Percentiles rank a stretch among this genome's conserved stretches.
These are phyloP conservation scores for Zaprionus capensis DNA, from an alignment of 1,140 invertebrate genomes.

Conservation along the genomic window DNA sequence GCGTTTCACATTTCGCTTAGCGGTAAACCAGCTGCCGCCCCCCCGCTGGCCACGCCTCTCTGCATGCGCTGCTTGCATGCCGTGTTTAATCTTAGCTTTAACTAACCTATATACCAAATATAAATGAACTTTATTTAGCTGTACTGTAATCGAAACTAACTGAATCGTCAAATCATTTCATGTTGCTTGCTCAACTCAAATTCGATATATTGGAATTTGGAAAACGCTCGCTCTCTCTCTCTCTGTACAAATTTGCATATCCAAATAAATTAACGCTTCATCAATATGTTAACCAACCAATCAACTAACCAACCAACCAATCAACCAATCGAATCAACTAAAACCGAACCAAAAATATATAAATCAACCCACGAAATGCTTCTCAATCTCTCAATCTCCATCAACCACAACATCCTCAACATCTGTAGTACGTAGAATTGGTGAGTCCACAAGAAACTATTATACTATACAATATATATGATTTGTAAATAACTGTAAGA, in stretches of 20 bases:
- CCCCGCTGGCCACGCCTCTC: slow-evolving; percentile 18
- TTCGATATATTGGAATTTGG: slow-evolving; percentile 69
- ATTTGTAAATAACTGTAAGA: neutral
- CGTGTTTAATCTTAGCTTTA: slow-evolving; percentile 8
- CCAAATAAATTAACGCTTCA: slow-evolving; percentile 59
- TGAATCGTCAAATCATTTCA: slow-evolving; percentile 74
- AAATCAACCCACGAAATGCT: slow-evolving; percentile 53
- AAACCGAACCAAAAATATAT: slow-evolving; percentile 17
- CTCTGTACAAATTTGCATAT: slow-evolving; percentile 77
- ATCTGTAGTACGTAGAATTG: slow-evolving; percentile 82
- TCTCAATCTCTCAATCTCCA: slow-evolving; percentile 56
- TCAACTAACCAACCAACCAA: slow-evolving; percentile 52
- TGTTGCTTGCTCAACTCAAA: slow-evolving; percentile 78
- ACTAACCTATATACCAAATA: slow-evolving; percentile 7
- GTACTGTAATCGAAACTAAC: slow-evolving; percentile 50
- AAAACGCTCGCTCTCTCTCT: slow-evolving; percentile 49
- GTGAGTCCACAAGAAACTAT: slow-evolving; percentile 59
- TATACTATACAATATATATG: slow-evolving; percentile 34
- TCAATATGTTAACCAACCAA: slow-evolving; percentile 59
- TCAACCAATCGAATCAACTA: slow-evolving; percentile 46
- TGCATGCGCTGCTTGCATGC: slow-evolving; percentile 47
- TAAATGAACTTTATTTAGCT: slow-evolving; percentile 20
- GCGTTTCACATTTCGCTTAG: slow-evolving; percentile 79
- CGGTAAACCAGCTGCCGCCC: slow-evolving; percentile 36
- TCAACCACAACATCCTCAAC: slow-evolving; percentile 16